A percentile compares a stretch with the other conserved stretches of the same genome.
Evolutionary conservation across 2,888 invertebrate species (phyloP).

Genomic region (Melikaiella ostensackeni): DNA sequence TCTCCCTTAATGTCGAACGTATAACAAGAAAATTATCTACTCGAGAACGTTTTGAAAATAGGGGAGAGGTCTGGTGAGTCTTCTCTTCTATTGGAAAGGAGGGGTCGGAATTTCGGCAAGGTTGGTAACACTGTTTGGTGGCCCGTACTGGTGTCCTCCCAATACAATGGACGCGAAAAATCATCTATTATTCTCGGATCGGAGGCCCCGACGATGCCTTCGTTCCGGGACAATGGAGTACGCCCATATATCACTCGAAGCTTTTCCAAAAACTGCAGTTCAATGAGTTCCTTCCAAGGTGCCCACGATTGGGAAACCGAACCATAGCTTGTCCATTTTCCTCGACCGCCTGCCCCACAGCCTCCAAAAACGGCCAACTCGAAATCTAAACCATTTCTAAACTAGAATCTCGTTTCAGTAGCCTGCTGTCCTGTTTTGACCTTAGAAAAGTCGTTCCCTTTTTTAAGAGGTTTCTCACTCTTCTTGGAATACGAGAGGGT

Average conservation of each 20-base stretch:
- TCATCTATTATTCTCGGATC: constrained; percentile 74
- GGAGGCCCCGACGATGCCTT: constrained; percentile 54
- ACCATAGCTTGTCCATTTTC: constrained; percentile 41
- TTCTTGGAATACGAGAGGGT: constrained; percentile 19
- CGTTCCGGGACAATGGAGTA: constrained; percentile 66
- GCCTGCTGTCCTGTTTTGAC: constrained; percentile 44
- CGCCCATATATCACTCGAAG: constrained; percentile 76
- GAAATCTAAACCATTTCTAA: constrained; percentile 58
- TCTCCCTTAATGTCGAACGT: constrained; percentile 69
- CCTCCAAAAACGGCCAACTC: constrained; percentile 47
- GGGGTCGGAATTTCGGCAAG: constrained; percentile 61
- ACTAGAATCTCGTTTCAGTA: constrained; percentile 61
- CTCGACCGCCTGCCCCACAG: constrained; percentile 34
- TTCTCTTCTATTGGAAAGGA: constrained; percentile 43
- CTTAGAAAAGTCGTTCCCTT: constrained; percentile 46
- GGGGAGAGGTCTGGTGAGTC: constrained; percentile 45
- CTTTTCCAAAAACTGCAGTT: constrained; percentile 72
- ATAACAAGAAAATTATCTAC: constrained; percentile 77
- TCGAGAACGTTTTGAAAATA: constrained; percentile 61
- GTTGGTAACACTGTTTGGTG: constrained; percentile 68
- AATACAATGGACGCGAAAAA: constrained; percentile 75
- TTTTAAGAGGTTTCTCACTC: constrained; percentile 32
- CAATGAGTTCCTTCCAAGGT: constrained; percentile 64
- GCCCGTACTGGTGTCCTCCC: constrained; percentile 61
- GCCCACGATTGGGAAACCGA: constrained; percentile 46